These are phyloP conservation scores for Haliclystus octoradiatus DNA, from an alignment of 30 jellyfish, hydroid and myxozoan species.

Conservation along the genomic window DNA sequence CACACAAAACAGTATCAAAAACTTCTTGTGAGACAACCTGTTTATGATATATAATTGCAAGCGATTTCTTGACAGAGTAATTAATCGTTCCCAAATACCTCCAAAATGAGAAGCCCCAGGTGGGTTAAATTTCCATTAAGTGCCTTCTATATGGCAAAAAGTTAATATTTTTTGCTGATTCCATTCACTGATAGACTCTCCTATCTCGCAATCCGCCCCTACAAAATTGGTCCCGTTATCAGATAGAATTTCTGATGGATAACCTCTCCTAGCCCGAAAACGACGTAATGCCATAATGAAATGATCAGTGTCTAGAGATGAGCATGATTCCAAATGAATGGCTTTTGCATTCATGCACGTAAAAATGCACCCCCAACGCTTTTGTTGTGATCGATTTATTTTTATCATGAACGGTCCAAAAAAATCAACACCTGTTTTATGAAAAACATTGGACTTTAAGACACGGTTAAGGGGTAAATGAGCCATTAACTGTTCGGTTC, in stretches of 20 bases:
- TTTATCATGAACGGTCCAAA: constrained; percentile 38
- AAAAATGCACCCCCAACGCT: constrained; percentile 33
- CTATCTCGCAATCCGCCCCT: too few species aligned
- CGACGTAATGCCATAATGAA: constrained; percentile 19
- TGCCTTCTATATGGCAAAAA: too few species aligned
- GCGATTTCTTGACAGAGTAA: too few species aligned
- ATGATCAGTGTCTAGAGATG: constrained; percentile 18
- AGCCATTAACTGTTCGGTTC: too few species aligned
- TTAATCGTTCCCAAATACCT: too few species aligned
- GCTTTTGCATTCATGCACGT: constrained; percentile 23
- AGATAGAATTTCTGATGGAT: too few species aligned
- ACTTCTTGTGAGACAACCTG: too few species aligned
- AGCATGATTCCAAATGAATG: constrained; percentile 17
- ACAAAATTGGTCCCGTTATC: too few species aligned
- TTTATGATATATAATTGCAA: too few species aligned
- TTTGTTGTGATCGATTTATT: constrained; percentile 7
- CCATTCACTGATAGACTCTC: constrained; percentile 8
- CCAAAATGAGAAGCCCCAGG: too few species aligned
- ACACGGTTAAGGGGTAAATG: constrained; percentile 24
- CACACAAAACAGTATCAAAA: too few species aligned
- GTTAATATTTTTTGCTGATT: constrained; percentile 19
- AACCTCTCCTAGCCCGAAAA: constrained; percentile 3
- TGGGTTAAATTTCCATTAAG: too few species aligned
- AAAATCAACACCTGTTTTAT: constrained; percentile 26
- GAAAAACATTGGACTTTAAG: constrained; percentile 3